Base-by-base conservation (phyloP, 2,888 invertebrate genomes). In the Drosophila prostipennis region DNA sequence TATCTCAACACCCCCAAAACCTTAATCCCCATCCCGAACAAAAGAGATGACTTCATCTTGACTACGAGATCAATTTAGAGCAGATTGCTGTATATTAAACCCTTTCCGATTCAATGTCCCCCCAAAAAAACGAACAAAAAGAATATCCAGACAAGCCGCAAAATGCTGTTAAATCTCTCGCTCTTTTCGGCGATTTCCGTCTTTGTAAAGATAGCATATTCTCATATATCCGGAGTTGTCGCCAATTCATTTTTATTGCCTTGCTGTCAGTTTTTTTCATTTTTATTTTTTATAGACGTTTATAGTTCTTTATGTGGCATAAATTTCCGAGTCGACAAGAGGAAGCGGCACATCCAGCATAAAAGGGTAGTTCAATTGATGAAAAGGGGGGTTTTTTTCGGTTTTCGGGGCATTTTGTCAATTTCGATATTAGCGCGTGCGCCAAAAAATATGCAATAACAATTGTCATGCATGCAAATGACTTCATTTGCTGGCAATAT, bases 391-490 rank as follows among this genome's bases (percentile, higher is more conserved):
- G 8, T 23, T 26, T 29, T 29, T 7, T 29, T 26, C 14, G 48
- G 11, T 52, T 55, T 61, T 55, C 52, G 64, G 53, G 73, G 73
- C 74, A 79, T 74, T 80, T 79, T 81, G 77, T 79, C 80, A 89
- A 85, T 80, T 89, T 88, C 76, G 82, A 80, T 89, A 86, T 83
- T 75, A 77, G 76, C 73, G 77, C 74, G 78, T 85, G 84, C 78
- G 86, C 78, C 86, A 34, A 49, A 49, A 61, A 49, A 76, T 89
- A 80, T 89, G 88, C 80, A 85, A 87, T 85, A 87, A 76, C 90
- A 86, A 90, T 90, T 89, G 90, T 86, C 90, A 90, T 90, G 90
- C 90, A 90, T 90, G 90, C 90, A 90, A 90, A 90, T 90, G 78
- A 86, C 87, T 89, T 90, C 87, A 90, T 90, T 90, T 79, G 71